Conservation (phyloP, 2,113 vertebrate species). For the Rattus rattus region DNA sequence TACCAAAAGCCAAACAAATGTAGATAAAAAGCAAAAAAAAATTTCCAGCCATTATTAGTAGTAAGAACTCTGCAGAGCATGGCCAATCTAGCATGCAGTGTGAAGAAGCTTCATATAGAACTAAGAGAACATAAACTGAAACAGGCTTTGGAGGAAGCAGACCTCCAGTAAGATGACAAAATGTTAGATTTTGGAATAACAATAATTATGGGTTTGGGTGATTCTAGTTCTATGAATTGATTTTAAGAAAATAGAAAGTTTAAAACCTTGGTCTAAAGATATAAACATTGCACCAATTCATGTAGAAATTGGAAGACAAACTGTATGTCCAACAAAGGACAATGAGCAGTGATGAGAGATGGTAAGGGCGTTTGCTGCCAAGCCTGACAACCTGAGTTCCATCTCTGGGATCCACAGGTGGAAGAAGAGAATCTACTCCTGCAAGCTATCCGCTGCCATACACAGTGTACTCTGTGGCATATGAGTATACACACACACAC, state of each 20-base stretch:
- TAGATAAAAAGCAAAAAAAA: not conserved
- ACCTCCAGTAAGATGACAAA: not conserved
- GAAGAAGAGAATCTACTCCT: not conserved
- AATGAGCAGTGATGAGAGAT: not conserved
- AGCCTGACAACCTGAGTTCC: not conserved
- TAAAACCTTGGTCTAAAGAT: not conserved
- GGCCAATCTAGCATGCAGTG: rapidly evolving
- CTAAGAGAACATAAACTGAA: rapidly evolving
- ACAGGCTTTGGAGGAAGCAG: not conserved
- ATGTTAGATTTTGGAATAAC: not conserved
- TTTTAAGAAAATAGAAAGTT: not conserved
- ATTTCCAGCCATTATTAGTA: not conserved
- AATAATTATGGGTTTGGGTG: not conserved
- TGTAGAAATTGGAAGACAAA: not conserved
- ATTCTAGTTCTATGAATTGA: slow-evolving; percentile 2
- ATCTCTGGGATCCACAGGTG: not conserved
- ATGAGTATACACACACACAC: not conserved
- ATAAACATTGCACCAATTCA: not conserved
- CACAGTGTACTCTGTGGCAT: not conserved
- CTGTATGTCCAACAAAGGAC: not conserved
- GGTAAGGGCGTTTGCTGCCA: not conserved
- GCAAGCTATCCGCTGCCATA: too few species aligned
- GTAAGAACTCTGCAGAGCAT: not conserved
- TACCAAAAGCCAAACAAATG: slow-evolving; percentile 19
- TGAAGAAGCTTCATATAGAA: rapidly evolving